Base-by-base conservation (phyloP, 2,888 invertebrate genomes). In the Eupithecia tripunctaria region DNA sequence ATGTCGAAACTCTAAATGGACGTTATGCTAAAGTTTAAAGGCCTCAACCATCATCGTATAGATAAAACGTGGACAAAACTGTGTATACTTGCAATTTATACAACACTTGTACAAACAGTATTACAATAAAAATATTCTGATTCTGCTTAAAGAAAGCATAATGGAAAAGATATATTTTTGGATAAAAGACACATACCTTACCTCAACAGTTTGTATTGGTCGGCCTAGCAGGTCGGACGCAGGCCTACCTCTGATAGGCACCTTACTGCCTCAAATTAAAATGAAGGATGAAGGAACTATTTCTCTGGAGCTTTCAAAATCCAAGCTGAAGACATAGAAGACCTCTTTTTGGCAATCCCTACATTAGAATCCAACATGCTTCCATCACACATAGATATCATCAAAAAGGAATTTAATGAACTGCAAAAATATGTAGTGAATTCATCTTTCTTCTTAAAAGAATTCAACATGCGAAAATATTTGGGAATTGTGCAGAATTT, bases 391-490 rank as follows among this genome's bases (percentile, higher is more conserved):
- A 97, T 97, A 82, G 96, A 96, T 75, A 95, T 94, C 66, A 95
- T 97, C n/a, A 96, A 96, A 72, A 95, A 96, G 80, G 96, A 97
- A 84, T 95, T 98, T 29, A 96, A 96, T 82, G 95, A 96, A 76
- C 88, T 98, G 74, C 97, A 97, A 85, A 97, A 97, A 85, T 96
- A 97, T 90, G 95, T 98, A 32, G 96, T 97, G 0, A 96, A 96
- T 75, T 97, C 97, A 18, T 96, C 97, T 60, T 95, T 97, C 84
- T 98, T 97, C 88, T 91, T 98, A 3, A 96, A 97, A 72, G 96
- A 97, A 70, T 98, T 97, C 80, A 97, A 97, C 82, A 96, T 98
- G 86, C 95, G 97, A 85, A 96, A 96, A 83, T 97, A 96, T 83
- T 96, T 97, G 83, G 96, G 96, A 80, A 95, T 95, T 29, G 93